Percentiles rank a stretch among this genome's conserved stretches.
Evolutionary conservation across 2,113 vertebrate species (phyloP).

Genomic region (Thymallus thymallus): DNA sequence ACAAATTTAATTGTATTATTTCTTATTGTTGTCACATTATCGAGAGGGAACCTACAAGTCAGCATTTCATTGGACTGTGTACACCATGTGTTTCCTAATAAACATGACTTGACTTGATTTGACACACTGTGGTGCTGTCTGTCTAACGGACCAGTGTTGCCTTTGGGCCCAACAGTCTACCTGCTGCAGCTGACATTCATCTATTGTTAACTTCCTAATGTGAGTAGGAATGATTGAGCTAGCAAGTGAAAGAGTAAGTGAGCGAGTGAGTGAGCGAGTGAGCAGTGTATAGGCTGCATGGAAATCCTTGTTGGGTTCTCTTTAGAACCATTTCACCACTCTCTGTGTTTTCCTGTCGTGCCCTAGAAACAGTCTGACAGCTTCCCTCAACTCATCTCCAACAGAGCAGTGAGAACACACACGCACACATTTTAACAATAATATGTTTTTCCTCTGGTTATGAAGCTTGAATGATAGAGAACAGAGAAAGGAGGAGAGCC

Average conservation of each 20-base stretch:
- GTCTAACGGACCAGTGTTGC: neutral
- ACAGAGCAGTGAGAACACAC: neutral
- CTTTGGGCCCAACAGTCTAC: neutral
- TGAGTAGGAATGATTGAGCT: too few species aligned
- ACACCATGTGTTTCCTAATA: too few species aligned
- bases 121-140: neutral
- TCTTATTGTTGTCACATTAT: too few species aligned
- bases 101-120: too few species aligned
- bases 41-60: too few species aligned
- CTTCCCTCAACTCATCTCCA: neutral
- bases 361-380: neutral
- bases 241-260: too few species aligned
- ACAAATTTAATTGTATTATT: too few species aligned
- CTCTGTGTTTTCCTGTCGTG: neutral
- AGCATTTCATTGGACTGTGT: too few species aligned
- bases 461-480: neutral
- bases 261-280: too few species aligned
- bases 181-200: neutral
- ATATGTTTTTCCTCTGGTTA: neutral
- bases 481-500: conserved; percentile 2
- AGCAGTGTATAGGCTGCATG: too few species aligned
- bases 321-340: too few species aligned
- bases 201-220: neutral
- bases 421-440: neutral
- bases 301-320: too few species aligned